phyloP scores from a whole-genome alignment of 2,888 invertebrate species.

The Trachelus iudaicus region DNA sequence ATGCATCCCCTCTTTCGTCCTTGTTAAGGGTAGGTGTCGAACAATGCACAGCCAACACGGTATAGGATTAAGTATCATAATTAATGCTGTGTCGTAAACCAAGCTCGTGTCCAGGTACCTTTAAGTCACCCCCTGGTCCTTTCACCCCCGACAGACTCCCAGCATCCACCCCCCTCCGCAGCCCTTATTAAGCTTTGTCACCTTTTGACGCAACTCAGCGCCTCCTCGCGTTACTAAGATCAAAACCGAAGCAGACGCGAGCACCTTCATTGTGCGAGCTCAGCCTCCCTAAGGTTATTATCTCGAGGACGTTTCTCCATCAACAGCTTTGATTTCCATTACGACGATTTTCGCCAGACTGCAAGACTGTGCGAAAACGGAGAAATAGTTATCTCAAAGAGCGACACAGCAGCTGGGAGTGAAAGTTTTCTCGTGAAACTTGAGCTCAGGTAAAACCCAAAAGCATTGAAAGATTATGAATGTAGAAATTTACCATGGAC shows the following conservation, averaged over 20 bases:
- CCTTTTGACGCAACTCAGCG: slow-evolving; percentile 43
- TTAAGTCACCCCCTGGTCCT: slow-evolving; percentile 37
- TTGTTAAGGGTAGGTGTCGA: too few relatives aligned
- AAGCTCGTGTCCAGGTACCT: slow-evolving; percentile 32
- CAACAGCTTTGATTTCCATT: slow-evolving; percentile 5
- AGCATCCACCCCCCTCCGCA: slow-evolving; percentile 13
- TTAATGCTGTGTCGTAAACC: slow-evolving; percentile 48
- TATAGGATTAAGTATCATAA: slow-evolving; percentile 57
- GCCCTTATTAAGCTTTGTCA: slow-evolving; percentile 12
- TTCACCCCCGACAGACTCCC: slow-evolving; percentile 17
- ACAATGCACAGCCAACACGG: too few relatives aligned
- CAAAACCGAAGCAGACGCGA: slow-evolving; percentile 34
- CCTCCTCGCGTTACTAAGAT: slow-evolving; percentile 36
- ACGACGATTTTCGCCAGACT: background rate
- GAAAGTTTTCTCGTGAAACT: background rate
- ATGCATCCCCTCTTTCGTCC: too few relatives aligned
- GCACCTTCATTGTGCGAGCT: slow-evolving; percentile 26
- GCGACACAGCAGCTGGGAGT: background rate
- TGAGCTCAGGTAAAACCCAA: background rate
- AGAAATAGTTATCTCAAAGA: background rate
- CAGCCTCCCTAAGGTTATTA: slow-evolving; percentile 35
- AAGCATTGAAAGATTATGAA: background rate
- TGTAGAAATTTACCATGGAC: background rate
- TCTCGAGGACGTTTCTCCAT: slow-evolving; percentile 34
- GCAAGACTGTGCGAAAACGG: background rate